phyloP scores from a whole-genome alignment of 2,888 invertebrate species.

The Lypha dubia region DNA sequence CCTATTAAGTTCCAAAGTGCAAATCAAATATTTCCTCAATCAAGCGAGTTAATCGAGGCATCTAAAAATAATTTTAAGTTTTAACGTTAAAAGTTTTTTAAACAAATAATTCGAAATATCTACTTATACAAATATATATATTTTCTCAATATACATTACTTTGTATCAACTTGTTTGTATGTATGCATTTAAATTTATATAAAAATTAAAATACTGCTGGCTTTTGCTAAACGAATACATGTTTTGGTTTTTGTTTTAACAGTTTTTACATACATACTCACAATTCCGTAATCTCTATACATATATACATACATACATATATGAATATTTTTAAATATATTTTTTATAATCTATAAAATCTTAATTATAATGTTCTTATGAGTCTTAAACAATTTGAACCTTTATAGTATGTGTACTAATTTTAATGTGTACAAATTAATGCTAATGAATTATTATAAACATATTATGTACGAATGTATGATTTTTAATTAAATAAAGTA shows the following conservation, averaged over 20 bases:
- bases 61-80: constrained; percentile 36
- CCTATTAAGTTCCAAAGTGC: constrained; percentile 83
- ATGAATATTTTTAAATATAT: not conserved
- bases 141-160: too few relatives aligned
- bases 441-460: constrained; percentile 45
- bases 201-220: too few relatives aligned
- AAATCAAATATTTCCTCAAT: not conserved
- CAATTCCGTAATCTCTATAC: constrained; percentile 26
- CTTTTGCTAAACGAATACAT: too few relatives aligned
- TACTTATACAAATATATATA: too few relatives aligned
- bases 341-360: not conserved
- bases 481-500: constrained; percentile 38
- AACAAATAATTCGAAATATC: constrained; percentile 2
- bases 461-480: not conserved
- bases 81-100: not conserved
- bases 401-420: constrained; percentile 39
- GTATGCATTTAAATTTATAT: too few relatives aligned
- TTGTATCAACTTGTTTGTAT: too few relatives aligned
- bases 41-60: constrained; percentile 1
- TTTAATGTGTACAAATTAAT: constrained; percentile 66
- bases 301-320: not conserved
- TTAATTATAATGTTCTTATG: constrained; percentile 24
- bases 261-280: not conserved
- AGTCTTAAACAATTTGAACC: constrained; percentile 5
- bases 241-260: too few relatives aligned